A percentile compares a stretch with the other conserved stretches of the same genome.
phyloP scores from a whole-genome alignment of 2,888 invertebrate species.

The Ferdinandea cuprea region DNA sequence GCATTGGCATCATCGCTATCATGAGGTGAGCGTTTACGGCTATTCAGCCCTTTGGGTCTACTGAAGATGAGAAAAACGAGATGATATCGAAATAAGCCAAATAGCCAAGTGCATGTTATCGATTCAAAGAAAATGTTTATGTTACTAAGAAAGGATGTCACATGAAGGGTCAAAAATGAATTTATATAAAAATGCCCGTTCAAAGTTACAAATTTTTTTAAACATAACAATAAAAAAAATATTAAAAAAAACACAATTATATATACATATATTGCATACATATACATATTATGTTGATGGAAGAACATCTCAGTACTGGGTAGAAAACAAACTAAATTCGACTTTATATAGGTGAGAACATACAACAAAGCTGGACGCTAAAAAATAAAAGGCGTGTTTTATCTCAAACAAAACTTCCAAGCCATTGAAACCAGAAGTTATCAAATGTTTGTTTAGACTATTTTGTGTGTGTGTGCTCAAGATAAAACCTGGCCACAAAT shows the following conservation, averaged over 20 bases:
- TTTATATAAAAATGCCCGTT: not conserved
- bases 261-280: not conserved
- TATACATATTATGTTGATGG: not conserved
- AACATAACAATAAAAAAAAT: not conserved
- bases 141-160: constrained; percentile 19
- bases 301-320: not conserved
- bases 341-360: not conserved
- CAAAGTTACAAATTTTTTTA: not conserved
- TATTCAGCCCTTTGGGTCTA: constrained; percentile 58
- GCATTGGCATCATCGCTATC: constrained; percentile 57
- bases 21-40: constrained; percentile 54
- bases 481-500: no score
- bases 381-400: not conserved
- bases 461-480: not conserved
- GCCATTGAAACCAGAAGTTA: not conserved
- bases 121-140: constrained; percentile 27
- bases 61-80: constrained; percentile 64
- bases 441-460: not conserved
- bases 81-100: constrained; percentile 39
- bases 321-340: not conserved
- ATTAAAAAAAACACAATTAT: not conserved
- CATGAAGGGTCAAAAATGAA: constrained; percentile 8
- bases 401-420: not conserved
- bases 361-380: not conserved
- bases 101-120: constrained; percentile 38